phyloP scores from a whole-genome alignment of 37 sponge, comb jelly and placozoan species.

The Oopsacas minuta region DNA sequence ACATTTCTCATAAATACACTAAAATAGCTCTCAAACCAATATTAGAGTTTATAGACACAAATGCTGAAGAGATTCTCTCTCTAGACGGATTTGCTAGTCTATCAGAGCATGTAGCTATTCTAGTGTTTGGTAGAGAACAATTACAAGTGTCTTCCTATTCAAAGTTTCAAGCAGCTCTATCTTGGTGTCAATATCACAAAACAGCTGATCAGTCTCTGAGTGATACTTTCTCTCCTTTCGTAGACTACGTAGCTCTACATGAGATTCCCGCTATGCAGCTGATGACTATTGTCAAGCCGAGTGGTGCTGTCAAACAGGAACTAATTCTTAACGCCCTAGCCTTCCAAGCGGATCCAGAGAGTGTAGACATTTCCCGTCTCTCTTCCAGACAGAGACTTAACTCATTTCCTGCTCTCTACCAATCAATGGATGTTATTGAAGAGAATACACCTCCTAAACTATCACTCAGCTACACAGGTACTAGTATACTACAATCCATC shows the following conservation, averaged over 20 bases:
- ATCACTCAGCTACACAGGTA: neutral
- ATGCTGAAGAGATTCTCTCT: constrained; percentile 63
- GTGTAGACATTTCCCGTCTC: constrained; percentile 41
- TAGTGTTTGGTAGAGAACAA: constrained; percentile 72
- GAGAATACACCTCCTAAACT: neutral
- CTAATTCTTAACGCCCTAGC: constrained; percentile 79
- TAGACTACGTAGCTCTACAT: constrained; percentile 55
- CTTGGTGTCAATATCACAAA: constrained; percentile 35
- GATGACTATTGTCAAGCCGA: constrained; percentile 74
- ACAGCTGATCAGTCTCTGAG: constrained; percentile 21
- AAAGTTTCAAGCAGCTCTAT: constrained; percentile 68
- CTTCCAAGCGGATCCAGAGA: constrained; percentile 77
- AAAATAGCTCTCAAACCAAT: constrained; percentile 67
- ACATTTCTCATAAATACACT: constrained; percentile 83
- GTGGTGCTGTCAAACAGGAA: constrained; percentile 51
- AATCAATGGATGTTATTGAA: neutral
- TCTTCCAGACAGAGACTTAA: constrained; percentile 16
- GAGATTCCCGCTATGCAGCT: constrained; percentile 61
- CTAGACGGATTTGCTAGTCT: constrained; percentile 50
- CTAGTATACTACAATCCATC: neutral
- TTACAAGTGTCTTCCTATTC: constrained; percentile 46
- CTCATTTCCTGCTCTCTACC: neutral
- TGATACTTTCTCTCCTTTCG: constrained; percentile 65
- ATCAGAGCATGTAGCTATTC: constrained; percentile 71
- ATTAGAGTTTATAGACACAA: constrained; percentile 76